Evolutionary conservation across 2,888 invertebrate species (phyloP), one percentile per base, ranked within the genome.

Genomic region (Abrostola triplasia): DNA sequence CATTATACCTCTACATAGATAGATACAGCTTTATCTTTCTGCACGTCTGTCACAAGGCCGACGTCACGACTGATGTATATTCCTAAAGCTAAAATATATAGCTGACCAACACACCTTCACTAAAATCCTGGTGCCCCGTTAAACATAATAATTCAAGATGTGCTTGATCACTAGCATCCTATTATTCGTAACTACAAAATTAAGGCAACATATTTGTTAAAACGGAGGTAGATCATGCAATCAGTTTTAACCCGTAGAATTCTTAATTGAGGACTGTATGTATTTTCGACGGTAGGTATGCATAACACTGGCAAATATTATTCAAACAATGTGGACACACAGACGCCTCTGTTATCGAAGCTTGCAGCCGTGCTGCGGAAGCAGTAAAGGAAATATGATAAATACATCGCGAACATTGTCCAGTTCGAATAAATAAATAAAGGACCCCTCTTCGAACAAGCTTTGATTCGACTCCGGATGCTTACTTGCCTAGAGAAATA

Each of bases 361-460:
- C 81, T 74, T 81, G 76, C 86, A 84, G 81, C 77, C 84, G 82
- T 83, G 76, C 84, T 82, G 85, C 92, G 93, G 93, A 94, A 93
- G 85, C 80, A 80, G 76, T 82, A 84, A 84, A 90, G 93, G 94
- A 93, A 92, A 87, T 84, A 76, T 85, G 94, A 93, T 93, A 94
- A 91, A 86, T 84, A 81, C 85, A 86, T 86, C 83, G 88, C 83
- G 81, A 84, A 86, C 90, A 84, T 85, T 90, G 89, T 87, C 85
- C 88, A 83, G 70, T 84, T 81, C 71, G 63, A 77, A 80, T 81
- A 80, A 77, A 76, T 80, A 80, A 79, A 75, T 67, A 72, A 71
- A 51, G 56, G 58, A 47, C 42, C 48, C 64, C 49, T 51, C 44
- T 56, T 58, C 55, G 63, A 68, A 71, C 66, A 61, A 65, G 53